A percentile compares a stretch with the other conserved stretches of the same genome.
Conservation (phyloP, 2,888 invertebrate genomes). For the Beris morrisii region DNA sequence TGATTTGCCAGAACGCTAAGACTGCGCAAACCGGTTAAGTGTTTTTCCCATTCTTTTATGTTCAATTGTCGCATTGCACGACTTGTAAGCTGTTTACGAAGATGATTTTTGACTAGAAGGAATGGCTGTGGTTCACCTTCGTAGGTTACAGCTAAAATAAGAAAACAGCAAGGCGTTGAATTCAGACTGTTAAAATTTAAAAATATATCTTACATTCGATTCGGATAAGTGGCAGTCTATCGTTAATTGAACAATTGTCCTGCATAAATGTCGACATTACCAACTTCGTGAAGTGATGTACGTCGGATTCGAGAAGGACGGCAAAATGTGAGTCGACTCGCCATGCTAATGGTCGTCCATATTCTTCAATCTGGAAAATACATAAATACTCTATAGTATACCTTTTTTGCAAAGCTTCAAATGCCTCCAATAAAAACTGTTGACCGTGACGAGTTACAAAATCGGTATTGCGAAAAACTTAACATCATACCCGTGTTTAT, state of each 20-base stretch:
- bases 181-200: not conserved
- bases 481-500: no score
- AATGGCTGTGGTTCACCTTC: conserved; percentile 63
- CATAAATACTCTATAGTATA: not conserved
- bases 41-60: conserved; percentile 52
- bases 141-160: conserved; percentile 62
- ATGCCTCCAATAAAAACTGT: no score
- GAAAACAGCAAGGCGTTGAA: not conserved
- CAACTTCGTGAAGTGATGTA: conserved; percentile 69
- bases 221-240: conserved; percentile 72
- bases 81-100: conserved; percentile 52
- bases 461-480: no score
- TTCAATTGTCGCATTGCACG: conserved; percentile 48
- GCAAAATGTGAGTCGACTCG: conserved; percentile 74
- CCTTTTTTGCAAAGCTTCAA: not conserved
- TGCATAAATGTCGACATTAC: conserved; percentile 73
- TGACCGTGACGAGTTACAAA: no score
- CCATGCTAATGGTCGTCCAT: conserved; percentile 80
- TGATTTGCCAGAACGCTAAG: conserved; percentile 53
- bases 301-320: conserved; percentile 74
- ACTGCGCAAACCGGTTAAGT: conserved; percentile 51
- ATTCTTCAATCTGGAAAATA: conserved; percentile 69
- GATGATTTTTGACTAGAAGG: conserved; percentile 57
- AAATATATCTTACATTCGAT: conserved; percentile 69
- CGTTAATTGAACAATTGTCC: conserved; percentile 73